Percentiles rank a stretch among this genome's conserved stretches.
Conservation (phyloP, 2,888 invertebrate genomes). For the Eretmocerus hayati region DNA sequence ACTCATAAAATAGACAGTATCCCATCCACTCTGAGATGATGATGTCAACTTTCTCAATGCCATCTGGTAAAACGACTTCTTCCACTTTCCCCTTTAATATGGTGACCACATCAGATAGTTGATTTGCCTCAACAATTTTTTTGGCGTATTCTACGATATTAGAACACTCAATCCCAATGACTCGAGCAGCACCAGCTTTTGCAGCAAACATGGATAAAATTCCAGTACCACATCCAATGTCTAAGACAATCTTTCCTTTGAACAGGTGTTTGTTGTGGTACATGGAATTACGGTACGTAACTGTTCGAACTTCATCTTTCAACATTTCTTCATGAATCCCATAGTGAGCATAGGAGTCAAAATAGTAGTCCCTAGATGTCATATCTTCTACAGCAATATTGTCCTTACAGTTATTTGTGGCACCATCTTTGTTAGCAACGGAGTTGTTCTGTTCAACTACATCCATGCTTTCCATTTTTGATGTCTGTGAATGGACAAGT, state of each 20-base stretch:
- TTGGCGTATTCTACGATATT: constrained; percentile 96
- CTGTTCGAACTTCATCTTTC: constrained; percentile 97
- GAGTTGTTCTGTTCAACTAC: constrained; percentile 40
- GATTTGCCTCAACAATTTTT: constrained; percentile 85
- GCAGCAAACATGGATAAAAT: constrained; percentile 99
- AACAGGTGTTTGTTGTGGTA: constrained; percentile 99
- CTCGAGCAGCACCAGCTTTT: constrained; percentile 91
- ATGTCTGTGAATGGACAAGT: constrained; percentile 38
- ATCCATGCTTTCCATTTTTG: constrained; percentile 53
- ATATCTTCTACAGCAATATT: constrained; percentile 80
- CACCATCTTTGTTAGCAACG: constrained; percentile 35
- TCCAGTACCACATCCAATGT: constrained; percentile 98
- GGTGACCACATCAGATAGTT: constrained; percentile 70
- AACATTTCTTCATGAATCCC: constrained; percentile 99
- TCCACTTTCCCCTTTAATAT: constrained; percentile 90
- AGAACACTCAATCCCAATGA: constrained; percentile 96
- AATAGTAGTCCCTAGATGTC: constrained; percentile 99
- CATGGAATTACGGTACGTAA: constrained; percentile 98
- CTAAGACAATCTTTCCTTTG: constrained; percentile 84
- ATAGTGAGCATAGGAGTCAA: constrained; percentile 99
- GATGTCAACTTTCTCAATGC: constrained; percentile 89
- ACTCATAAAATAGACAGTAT: constrained; percentile 93
- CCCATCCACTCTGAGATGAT: constrained; percentile 79
- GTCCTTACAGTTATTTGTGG: constrained; percentile 36
- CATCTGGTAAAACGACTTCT: constrained; percentile 87